Percentiles rank a stretch among this genome's conserved stretches.
Conservation (phyloP, 1,140 invertebrate species). For the Rhagoletis zephyria region DNA sequence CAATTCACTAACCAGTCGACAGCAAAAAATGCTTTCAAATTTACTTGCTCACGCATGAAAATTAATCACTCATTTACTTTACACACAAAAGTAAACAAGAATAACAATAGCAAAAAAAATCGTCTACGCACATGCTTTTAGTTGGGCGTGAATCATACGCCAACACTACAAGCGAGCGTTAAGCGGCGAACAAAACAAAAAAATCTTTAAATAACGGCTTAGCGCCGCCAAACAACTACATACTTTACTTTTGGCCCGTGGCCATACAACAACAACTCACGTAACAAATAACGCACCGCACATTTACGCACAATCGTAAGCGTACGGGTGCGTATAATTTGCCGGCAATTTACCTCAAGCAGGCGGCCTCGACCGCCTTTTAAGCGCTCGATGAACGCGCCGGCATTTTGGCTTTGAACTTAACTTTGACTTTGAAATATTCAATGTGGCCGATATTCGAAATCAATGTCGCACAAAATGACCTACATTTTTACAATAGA, state of each 20-base stretch:
- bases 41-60: background rate
- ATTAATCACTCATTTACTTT: background rate
- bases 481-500: constrained; percentile 5
- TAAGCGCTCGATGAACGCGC: background rate
- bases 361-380: background rate
- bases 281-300: background rate
- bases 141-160: background rate
- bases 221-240: background rate
- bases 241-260: background rate
- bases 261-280: background rate
- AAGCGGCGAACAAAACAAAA: background rate
- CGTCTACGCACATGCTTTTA: background rate
- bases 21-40: background rate
- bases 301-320: background rate
- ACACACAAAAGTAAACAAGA: background rate
- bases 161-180: background rate
- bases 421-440: background rate
- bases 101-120: background rate
- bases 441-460: background rate
- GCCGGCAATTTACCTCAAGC: background rate
- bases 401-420: constrained; percentile 39
- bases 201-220: background rate
- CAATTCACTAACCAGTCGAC: background rate
- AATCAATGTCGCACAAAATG: background rate
- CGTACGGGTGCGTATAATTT: background rate